A percentile compares a stretch with the other conserved stretches of the same genome.
Conservation (phyloP, 2,888 invertebrate genomes). For the Lymantria monacha region DNA sequence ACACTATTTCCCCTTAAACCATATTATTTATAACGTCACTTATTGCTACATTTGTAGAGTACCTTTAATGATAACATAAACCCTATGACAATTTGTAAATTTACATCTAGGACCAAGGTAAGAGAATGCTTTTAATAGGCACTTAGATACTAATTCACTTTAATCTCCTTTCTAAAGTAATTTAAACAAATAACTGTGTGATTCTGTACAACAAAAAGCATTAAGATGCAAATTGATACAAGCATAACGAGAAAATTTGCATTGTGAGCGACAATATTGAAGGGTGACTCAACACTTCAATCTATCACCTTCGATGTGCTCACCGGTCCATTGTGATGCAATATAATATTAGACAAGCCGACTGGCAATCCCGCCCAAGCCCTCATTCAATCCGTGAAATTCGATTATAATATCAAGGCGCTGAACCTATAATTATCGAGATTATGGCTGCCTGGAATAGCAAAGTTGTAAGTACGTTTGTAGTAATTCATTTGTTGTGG, state of each 20-base stretch:
- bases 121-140: no score
- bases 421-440: no score
- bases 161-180: constrained; percentile 25
- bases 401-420: constrained; percentile 58
- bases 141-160: no score
- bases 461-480: no score
- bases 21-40: no score
- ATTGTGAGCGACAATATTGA: constrained; percentile 76
- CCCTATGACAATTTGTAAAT: no score
- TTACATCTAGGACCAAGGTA: no score
- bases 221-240: constrained; percentile 79
- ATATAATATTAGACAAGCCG: constrained; percentile 57
- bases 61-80: no score
- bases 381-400: constrained; percentile 74
- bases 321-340: constrained; percentile 60
- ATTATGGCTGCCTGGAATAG: no score
- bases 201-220: constrained; percentile 59
- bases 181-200: constrained; percentile 40
- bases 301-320: constrained; percentile 63
- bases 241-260: constrained; percentile 76
- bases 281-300: constrained; percentile 72
- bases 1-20: no score
- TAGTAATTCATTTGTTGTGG: no score
- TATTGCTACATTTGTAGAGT: no score
- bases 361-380: constrained; percentile 70